Evolutionary conservation across 2,113 vertebrate species (phyloP).

Genomic region (Leucopsar rothschildi): DNA sequence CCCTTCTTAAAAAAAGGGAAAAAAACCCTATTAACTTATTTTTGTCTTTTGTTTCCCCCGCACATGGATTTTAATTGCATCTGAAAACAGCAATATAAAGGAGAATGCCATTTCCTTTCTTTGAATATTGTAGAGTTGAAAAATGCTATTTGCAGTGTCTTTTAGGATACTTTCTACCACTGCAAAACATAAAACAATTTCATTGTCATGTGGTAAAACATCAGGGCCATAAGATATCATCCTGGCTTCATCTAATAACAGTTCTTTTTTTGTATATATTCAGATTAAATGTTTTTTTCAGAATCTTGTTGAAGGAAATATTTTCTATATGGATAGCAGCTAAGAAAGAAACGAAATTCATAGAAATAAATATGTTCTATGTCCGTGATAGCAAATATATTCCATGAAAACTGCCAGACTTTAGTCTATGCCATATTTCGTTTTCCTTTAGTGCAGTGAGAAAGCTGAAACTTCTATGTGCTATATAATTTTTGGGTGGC

Average conservation of each 20-base stretch:
- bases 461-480: not conserved
- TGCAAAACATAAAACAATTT: not conserved
- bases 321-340: not conserved
- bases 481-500: rapidly evolving
- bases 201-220: not conserved
- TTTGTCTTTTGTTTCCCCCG: not conserved
- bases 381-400: not conserved
- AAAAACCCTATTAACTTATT: not conserved
- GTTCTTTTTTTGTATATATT: not conserved
- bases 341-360: not conserved
- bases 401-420: rapidly evolving
- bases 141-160: not conserved
- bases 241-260: not conserved
- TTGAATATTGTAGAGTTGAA: not conserved
- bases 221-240: not conserved
- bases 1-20: not conserved
- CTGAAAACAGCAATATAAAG: not conserved
- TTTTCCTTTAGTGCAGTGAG: not conserved
- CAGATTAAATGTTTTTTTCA: not conserved
- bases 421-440: not conserved
- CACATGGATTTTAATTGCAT: not conserved
- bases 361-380: not conserved
- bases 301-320: not conserved
- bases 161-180: not conserved
- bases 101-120: not conserved